Conservation (phyloP, 53 echinoderm and acorn worm species). For the Paracentrotus lividus region DNA sequence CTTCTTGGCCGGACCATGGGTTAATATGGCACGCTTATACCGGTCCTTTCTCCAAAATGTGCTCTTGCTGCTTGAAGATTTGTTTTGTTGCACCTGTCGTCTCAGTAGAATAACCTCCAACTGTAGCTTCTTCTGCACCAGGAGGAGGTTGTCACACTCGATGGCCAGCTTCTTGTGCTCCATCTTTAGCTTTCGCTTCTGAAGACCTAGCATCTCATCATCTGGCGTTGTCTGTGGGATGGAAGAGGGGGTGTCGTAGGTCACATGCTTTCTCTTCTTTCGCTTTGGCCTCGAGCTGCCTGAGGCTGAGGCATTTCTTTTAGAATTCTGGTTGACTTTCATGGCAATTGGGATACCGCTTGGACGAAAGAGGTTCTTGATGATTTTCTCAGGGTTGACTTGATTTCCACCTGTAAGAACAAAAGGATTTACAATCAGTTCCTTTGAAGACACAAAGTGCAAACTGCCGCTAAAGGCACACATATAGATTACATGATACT, state of each 20-base stretch:
- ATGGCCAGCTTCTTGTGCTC: conserved; percentile 35
- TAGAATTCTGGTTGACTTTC: neutral
- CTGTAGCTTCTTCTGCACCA: conserved; percentile 40
- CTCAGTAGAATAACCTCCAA: conserved; percentile 41
- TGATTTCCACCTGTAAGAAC: neutral
- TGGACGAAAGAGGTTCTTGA: conserved; percentile 49
- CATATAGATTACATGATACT: no score
- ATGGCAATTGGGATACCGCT: neutral
- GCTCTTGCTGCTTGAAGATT: neutral
- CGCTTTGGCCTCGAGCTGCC: neutral
- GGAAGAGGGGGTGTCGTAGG: neutral
- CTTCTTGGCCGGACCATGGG: neutral
- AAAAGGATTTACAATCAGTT: no score
- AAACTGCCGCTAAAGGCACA: no score
- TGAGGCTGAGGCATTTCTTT: neutral
- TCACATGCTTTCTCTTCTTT: conserved; percentile 26
- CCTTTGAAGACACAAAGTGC: no score
- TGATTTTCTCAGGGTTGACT: conserved; percentile 45
- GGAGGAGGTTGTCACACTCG: conserved; percentile 52
- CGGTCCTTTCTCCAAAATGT: neutral
- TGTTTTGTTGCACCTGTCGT: neutral
- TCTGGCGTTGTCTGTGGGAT: neutral
- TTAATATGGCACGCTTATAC: no score
- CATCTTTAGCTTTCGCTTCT: conserved; percentile 39
- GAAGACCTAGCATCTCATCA: neutral